Evolutionary conservation across 2,888 invertebrate genomes (phyloP).

Genomic region (Apotomis capreana): DNA sequence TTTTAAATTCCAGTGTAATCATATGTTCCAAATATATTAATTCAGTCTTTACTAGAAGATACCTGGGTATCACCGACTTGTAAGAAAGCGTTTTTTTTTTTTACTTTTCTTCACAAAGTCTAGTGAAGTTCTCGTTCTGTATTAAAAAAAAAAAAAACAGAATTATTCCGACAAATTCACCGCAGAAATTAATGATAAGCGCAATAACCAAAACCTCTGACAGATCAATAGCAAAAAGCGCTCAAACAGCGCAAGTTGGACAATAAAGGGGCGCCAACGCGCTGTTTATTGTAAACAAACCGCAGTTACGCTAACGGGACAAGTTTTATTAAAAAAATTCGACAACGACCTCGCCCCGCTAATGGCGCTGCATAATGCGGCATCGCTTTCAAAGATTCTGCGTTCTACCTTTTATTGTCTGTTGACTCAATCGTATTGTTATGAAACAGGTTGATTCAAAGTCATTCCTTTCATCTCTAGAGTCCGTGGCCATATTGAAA

Average conservation of each 20-base stretch:
- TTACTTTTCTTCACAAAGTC: no score
- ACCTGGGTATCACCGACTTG: no score
- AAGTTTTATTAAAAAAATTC: slow-evolving; percentile 42
- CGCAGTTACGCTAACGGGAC: slow-evolving; percentile 36
- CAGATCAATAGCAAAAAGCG: slow-evolving; percentile 7
- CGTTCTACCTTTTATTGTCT: background rate
- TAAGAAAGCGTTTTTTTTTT: no score
- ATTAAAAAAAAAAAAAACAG: background rate
- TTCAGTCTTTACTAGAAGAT: no score
- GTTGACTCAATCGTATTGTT: no score
- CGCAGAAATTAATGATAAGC: background rate
- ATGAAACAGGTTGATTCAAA: no score
- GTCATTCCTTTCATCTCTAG: no score
- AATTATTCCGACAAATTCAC: background rate
- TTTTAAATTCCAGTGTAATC: no score
- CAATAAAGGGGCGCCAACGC: slow-evolving; percentile 32
- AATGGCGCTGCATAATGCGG: slow-evolving; percentile 15
- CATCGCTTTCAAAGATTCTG: background rate
- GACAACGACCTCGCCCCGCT: slow-evolving; percentile 28
- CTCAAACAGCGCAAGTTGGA: slow-evolving; percentile 15
- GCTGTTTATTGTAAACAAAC: slow-evolving; percentile 40
- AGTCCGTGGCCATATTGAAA: no score
- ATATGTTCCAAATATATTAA: no score
- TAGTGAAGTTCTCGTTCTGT: no score
- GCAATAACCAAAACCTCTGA: background rate